These are phyloP conservation scores for Bergia sp. DNA, from an alignment of 92 coral and sea anemone species.

Conservation along the genomic window DNA sequence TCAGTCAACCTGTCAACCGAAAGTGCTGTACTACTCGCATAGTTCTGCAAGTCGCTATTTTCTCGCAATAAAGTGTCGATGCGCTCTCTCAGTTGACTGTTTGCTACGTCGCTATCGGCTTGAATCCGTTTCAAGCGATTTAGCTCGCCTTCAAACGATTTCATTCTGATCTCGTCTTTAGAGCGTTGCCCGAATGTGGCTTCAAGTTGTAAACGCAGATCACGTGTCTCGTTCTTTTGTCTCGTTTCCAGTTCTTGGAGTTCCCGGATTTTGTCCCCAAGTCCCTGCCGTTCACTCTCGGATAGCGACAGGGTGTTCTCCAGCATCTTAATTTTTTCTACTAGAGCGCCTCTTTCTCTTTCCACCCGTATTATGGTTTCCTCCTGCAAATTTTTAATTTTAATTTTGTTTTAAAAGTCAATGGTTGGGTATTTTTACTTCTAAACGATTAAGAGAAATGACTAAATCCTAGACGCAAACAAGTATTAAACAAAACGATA, in stretches of 20 bases:
- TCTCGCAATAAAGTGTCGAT: slow-evolving; percentile 48
- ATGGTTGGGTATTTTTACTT: too few species aligned
- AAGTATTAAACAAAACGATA: too few species aligned
- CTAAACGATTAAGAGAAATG: too few species aligned
- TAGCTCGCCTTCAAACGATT: slow-evolving; percentile 77
- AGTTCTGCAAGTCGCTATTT: slow-evolving; percentile 73
- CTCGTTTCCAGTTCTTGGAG: slow-evolving; percentile 74
- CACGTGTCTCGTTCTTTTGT: slow-evolving; percentile 61
- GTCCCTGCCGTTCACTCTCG: slow-evolving; percentile 74
- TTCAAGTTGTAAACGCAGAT: slow-evolving; percentile 75
- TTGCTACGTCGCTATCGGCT: slow-evolving; percentile 65
- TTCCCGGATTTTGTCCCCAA: slow-evolving; percentile 80
- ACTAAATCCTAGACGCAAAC: too few species aligned
- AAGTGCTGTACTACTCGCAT: slow-evolving; percentile 55
- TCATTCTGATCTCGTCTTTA: slow-evolving; percentile 70
- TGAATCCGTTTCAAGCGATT: slow-evolving; percentile 63
- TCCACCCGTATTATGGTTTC: slow-evolving; percentile 78
- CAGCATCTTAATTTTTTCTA: slow-evolving; percentile 79
- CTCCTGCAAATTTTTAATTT: slow-evolving; percentile 53
- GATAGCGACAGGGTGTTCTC: slow-evolving; percentile 75
- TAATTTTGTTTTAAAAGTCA: too few species aligned
- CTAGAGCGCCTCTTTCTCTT: slow-evolving; percentile 60
- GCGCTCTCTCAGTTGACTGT: slow-evolving; percentile 60
- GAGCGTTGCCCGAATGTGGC: slow-evolving; percentile 66
- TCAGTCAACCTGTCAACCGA: slow-evolving; percentile 65